phyloP scores from a whole-genome alignment of 1,140 invertebrate genomes.

The Scaptomyza montana region DNA sequence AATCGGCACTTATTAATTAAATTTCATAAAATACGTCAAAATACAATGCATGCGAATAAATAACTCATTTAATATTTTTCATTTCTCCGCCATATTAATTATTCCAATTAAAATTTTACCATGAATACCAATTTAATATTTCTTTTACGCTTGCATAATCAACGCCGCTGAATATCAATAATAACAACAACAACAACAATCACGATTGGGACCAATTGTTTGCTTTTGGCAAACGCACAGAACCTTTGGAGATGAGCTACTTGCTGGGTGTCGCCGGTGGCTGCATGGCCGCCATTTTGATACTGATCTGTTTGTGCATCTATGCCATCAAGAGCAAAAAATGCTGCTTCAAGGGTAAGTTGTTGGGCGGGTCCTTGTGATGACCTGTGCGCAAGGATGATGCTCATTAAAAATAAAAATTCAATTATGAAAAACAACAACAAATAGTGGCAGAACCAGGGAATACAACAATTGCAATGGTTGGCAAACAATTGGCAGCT shows the following conservation, averaged over 20 bases:
- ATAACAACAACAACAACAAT: slow-evolving; percentile 35
- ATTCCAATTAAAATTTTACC: slow-evolving; percentile 65
- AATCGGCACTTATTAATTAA: slow-evolving; percentile 22
- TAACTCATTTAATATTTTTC: slow-evolving; percentile 40
- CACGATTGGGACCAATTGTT: slow-evolving; percentile 17
- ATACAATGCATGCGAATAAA: slow-evolving; percentile 21
- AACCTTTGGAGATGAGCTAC: slow-evolving; percentile 87
- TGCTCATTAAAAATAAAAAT: slow-evolving; percentile 40
- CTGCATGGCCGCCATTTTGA: slow-evolving; percentile 85
- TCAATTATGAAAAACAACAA: slow-evolving; percentile 5
- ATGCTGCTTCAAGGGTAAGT: slow-evolving; percentile 89
- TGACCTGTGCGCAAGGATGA: not conserved
- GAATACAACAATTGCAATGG: slow-evolving; percentile 8
- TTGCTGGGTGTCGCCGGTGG: slow-evolving; percentile 86
- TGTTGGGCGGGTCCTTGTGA: too few species aligned
- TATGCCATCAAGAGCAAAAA: slow-evolving; percentile 87
- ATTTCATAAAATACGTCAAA: slow-evolving; percentile 18
- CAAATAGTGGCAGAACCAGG: not conserved
- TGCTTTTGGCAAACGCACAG: slow-evolving; percentile 83
- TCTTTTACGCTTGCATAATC: slow-evolving; percentile 61
- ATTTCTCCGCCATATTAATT: slow-evolving; percentile 33
- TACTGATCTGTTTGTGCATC: slow-evolving; percentile 86
- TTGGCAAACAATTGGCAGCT: slow-evolving; percentile 46
- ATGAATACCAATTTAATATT: slow-evolving; percentile 59
- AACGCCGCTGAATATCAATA: slow-evolving; percentile 33